Evolutionary conservation across 1,140 invertebrate genomes (phyloP).

Genomic region (Asbolus verrucosus): DNA sequence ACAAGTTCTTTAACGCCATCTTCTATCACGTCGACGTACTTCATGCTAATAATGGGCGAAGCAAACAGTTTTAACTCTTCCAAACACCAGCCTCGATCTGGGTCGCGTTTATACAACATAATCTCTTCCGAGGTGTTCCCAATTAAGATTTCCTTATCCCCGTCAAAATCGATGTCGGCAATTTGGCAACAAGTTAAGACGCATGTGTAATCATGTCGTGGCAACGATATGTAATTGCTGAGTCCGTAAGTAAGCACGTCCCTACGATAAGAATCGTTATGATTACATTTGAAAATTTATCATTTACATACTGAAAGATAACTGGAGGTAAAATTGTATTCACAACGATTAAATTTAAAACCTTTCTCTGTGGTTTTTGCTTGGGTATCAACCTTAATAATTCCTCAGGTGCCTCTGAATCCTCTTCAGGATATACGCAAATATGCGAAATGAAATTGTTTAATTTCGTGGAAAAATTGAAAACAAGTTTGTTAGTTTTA

Average conservation of each 20-base stretch:
- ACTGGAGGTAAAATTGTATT: constrained; percentile 71
- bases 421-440: constrained; percentile 68
- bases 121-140: constrained; percentile 75
- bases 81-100: constrained; percentile 66
- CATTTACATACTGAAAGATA: constrained; percentile 73
- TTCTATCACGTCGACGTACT: constrained; percentile 75
- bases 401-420: too few species aligned
- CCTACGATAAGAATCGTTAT: constrained; percentile 63
- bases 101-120: constrained; percentile 70
- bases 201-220: constrained; percentile 71
- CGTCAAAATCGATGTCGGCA: constrained; percentile 81
- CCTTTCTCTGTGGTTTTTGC: neutral
- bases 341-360: constrained; percentile 71
- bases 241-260: constrained; percentile 72
- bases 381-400: too few species aligned
- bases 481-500: constrained; percentile 66
- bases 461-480: constrained; percentile 69
- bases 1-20: constrained; percentile 78
- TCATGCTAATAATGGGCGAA: constrained; percentile 73
- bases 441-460: constrained; percentile 73
- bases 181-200: constrained; percentile 72
- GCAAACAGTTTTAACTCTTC: constrained; percentile 69
- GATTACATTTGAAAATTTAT: neutral
- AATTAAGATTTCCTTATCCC: constrained; percentile 76
- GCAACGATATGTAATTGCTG: constrained; percentile 67